Evolutionary conservation across 2,797 vertebrate genomes (phyloP).

Genomic region (Phoeniculus purpureus): DNA sequence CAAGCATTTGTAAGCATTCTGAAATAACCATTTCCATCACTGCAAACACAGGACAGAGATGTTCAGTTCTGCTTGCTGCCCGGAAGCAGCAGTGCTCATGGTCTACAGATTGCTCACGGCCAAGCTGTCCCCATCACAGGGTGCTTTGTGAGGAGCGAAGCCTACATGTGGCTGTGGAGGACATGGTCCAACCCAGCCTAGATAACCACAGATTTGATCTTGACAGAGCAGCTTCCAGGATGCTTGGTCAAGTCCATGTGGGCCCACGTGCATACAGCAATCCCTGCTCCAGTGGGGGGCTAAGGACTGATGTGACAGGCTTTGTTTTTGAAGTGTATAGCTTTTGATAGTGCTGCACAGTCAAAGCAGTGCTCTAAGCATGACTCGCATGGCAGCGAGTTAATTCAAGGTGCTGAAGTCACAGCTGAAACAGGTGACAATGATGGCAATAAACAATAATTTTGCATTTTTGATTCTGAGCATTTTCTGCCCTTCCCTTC

Average conservation of each 20-base stretch:
- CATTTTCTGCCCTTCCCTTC: not conserved
- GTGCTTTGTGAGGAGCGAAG: not conserved
- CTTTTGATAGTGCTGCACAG: not conserved
- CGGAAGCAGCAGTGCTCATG: not conserved
- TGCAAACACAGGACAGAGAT: not conserved
- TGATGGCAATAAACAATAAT: not conserved
- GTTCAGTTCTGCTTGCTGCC: not conserved
- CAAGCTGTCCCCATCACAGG: not conserved
- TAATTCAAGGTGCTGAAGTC: not conserved
- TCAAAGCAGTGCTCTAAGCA: not conserved
- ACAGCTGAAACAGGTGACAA: not conserved
- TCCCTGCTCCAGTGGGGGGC: rapidly evolving
- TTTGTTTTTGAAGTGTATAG: not conserved
- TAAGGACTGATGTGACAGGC: not conserved
- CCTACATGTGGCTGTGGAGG: not conserved
- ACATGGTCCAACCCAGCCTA: not conserved
- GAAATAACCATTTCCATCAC: not conserved
- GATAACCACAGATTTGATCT: not conserved
- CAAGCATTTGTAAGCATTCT: not conserved
- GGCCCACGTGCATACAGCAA: too few species aligned
- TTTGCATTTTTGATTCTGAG: not conserved
- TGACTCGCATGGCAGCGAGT: not conserved
- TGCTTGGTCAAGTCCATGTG: not conserved
- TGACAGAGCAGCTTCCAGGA: not conserved
- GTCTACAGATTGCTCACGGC: not conserved